Conservation (phyloP, 2,113 vertebrate species). For the Larimichthys polyactis region DNA sequence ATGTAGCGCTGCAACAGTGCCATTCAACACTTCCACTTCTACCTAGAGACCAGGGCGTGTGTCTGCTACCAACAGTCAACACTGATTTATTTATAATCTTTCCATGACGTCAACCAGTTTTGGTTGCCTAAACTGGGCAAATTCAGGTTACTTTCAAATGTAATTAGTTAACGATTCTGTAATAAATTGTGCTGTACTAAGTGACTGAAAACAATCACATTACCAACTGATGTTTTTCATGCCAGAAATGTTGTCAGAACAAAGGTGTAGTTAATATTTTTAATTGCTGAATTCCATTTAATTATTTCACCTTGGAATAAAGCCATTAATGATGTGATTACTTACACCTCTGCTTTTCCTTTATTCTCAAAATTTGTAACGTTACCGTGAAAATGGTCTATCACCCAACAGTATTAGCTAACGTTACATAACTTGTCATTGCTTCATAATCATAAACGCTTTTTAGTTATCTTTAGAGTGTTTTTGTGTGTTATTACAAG, state of each 20-base stretch:
- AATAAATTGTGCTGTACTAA: neutral
- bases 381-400: neutral
- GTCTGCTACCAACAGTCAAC: neutral
- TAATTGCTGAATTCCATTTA: neutral
- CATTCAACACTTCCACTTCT: conserved; percentile 12
- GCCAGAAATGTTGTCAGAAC: neutral
- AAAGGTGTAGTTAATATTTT: neutral
- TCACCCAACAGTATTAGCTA: neutral
- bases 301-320: neutral
- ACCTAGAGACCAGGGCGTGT: neutral
- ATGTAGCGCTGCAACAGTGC: neutral
- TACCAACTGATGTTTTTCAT: too few relatives aligned
- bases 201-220: neutral
- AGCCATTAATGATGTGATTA: neutral
- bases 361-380: neutral
- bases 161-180: neutral
- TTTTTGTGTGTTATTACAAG: too few relatives aligned
- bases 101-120: neutral
- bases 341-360: neutral
- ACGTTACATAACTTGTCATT: too few relatives aligned
- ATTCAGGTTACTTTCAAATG: neutral
- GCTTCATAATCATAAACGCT: too few relatives aligned
- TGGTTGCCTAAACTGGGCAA: neutral
- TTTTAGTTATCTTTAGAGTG: neutral
- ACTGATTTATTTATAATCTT: neutral